Conservation (phyloP, 2,888 invertebrate genomes). For the Oithona nana region DNA sequence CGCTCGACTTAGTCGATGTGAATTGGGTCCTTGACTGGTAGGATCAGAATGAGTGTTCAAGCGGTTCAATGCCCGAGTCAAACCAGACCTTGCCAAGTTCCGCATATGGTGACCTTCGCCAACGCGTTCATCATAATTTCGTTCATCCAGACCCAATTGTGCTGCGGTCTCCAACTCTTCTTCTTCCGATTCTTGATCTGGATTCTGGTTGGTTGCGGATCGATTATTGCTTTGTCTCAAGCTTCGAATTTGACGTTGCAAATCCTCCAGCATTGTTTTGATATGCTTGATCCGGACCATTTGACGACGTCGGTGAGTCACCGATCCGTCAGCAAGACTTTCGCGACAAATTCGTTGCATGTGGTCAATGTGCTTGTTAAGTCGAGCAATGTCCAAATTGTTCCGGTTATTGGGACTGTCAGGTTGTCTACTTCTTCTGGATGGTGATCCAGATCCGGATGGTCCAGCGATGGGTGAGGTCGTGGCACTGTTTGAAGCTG, state of each 20-base stretch:
- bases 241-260: conserved; percentile 39
- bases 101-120: neutral
- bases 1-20: neutral
- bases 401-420: neutral
- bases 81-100: neutral
- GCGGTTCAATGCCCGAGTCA: neutral
- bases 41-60: neutral
- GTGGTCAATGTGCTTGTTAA: conserved; percentile 27
- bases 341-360: conserved; percentile 28
- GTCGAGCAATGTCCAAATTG: conserved; percentile 20
- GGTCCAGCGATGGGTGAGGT: neutral
- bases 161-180: conserved; percentile 2
- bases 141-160: neutral
- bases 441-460: too few species aligned
- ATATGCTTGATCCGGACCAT: conserved; percentile 37
- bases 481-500: neutral
- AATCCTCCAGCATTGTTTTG: conserved; percentile 42
- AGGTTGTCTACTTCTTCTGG: neutral
- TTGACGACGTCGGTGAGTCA: conserved; percentile 18
- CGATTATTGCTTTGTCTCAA: conserved; percentile 26
- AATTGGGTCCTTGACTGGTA: neutral
- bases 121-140: neutral
- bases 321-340: conserved; percentile 12
- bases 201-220: neutral
- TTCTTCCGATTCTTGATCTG: neutral